These are phyloP conservation scores for Ochlodes sylvanus DNA, from an alignment of 2,888 invertebrate species.

Conservation along the genomic window DNA sequence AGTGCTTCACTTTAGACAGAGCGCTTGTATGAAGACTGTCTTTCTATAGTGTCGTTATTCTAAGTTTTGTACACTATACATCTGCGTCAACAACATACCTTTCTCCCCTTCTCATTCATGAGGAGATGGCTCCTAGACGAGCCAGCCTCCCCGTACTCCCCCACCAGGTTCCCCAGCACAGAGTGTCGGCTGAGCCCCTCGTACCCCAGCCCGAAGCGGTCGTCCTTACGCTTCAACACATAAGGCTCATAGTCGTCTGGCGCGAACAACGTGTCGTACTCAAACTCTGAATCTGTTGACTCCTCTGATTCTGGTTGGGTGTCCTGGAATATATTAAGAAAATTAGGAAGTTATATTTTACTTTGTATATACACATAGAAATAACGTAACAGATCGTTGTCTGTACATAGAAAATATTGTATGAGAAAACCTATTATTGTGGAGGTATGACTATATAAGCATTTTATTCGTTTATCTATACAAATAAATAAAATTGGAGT, in stretches of 20 bases:
- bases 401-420: too few relatives aligned
- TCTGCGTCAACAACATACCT: conserved; percentile 66
- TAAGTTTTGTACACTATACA: too few relatives aligned
- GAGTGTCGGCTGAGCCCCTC: conserved; percentile 88
- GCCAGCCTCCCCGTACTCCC: conserved; percentile 61
- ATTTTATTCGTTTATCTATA: too few relatives aligned
- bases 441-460: too few relatives aligned
- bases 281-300: conserved; percentile 80
- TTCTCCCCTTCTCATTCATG: conserved; percentile 77
- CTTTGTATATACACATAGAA: too few relatives aligned
- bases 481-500: too few relatives aligned
- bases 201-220: conserved; percentile 93
- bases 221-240: conserved; percentile 89
- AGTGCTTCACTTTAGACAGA: too few relatives aligned
- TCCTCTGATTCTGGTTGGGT: conserved; percentile 50
- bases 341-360: too few relatives aligned
- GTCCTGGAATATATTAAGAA: conserved; percentile 55
- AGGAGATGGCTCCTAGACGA: conserved; percentile 65
- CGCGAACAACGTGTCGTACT: conserved; percentile 87
- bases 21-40: too few relatives aligned
- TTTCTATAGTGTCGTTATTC: too few relatives aligned
- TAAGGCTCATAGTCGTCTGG: conserved; percentile 93
- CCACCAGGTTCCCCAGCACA: conserved; percentile 76
- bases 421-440: too few relatives aligned
- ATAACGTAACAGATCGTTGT: background rate